These are phyloP conservation scores for Passerina amoena DNA, from an alignment of 2,113 vertebrate species.

Conservation along the genomic window DNA sequence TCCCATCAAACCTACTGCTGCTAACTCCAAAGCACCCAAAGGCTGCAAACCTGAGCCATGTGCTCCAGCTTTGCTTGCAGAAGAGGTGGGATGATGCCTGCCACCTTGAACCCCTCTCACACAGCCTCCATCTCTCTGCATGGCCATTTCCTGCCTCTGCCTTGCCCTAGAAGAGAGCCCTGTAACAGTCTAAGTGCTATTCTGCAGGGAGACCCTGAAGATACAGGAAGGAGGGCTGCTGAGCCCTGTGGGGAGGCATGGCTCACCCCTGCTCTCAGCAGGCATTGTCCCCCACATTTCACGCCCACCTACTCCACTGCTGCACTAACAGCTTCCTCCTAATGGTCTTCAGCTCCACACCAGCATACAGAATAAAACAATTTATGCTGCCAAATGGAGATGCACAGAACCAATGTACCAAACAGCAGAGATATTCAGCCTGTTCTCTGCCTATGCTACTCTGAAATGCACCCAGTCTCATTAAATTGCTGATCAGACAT, in stretches of 20 bases:
- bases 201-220: fast-evolving
- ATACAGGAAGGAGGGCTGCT: neutral
- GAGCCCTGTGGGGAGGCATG: neutral
- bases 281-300: too few relatives aligned
- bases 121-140: fast-evolving
- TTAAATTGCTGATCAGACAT: neutral
- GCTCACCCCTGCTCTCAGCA: neutral
- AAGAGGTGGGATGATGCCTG: neutral
- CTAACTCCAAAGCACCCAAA: neutral
- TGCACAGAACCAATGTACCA: neutral
- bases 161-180: neutral
- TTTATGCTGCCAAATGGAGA: neutral
- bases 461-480: neutral
- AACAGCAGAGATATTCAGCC: neutral
- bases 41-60: neutral
- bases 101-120: neutral
- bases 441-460: neutral
- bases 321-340: neutral
- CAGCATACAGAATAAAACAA: neutral
- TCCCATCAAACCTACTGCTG: neutral
- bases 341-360: neutral
- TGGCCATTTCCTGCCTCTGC: neutral
- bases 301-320: neutral
- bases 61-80: neutral
- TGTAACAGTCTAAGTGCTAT: neutral